These are phyloP conservation scores for Coryphaenoides rupestris DNA, from an alignment of 2,113 vertebrate species.

Conservation along the genomic window DNA sequence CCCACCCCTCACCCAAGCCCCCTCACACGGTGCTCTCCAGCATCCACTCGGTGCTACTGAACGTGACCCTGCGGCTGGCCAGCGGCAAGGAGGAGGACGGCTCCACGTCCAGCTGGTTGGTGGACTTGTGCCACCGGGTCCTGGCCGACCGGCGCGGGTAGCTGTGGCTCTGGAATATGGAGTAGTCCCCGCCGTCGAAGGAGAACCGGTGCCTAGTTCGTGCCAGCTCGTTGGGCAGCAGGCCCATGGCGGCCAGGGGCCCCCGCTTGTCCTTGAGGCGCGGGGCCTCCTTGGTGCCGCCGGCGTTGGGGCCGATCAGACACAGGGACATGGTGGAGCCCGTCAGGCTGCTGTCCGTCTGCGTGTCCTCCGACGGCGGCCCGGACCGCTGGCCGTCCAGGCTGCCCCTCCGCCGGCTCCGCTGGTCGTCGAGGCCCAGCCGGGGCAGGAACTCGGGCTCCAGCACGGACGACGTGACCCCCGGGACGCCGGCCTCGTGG, in stretches of 20 bases:
- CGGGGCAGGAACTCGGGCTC: slow-evolving; percentile 65
- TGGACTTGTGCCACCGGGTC: slow-evolving; percentile 88
- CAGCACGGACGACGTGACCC: slow-evolving; percentile 51
- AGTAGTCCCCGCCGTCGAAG: slow-evolving; percentile 90
- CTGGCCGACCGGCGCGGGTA: slow-evolving; percentile 89
- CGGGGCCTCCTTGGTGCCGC: slow-evolving; percentile 70
- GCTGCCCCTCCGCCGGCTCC: slow-evolving; percentile 58
- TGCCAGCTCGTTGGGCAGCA: slow-evolving; percentile 77
- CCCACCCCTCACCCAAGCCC: slow-evolving; percentile 11
- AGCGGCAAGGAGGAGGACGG: slow-evolving; percentile 76
- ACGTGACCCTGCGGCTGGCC: slow-evolving; percentile 79
- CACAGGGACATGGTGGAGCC: slow-evolving; percentile 88
- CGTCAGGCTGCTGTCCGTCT: slow-evolving; percentile 74
- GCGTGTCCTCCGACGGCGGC: slow-evolving; percentile 73
- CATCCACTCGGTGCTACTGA: slow-evolving; percentile 97
- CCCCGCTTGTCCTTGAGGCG: slow-evolving; percentile 72
- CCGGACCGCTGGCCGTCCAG: slow-evolving; percentile 66
- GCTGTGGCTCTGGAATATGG: slow-evolving; percentile 94
- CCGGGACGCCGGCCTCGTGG: slow-evolving; percentile 3
- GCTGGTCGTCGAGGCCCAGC: slow-evolving; percentile 22
- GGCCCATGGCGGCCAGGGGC: slow-evolving; percentile 59
- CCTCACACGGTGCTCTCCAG: slow-evolving; percentile 92
- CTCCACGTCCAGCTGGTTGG: slow-evolving; percentile 83
- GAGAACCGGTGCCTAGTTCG: slow-evolving; percentile 88
- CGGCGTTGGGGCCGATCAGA: slow-evolving; percentile 76